phyloP scores from a whole-genome alignment of 2,888 invertebrate genomes.

The Protophormia terraenovae region DNA sequence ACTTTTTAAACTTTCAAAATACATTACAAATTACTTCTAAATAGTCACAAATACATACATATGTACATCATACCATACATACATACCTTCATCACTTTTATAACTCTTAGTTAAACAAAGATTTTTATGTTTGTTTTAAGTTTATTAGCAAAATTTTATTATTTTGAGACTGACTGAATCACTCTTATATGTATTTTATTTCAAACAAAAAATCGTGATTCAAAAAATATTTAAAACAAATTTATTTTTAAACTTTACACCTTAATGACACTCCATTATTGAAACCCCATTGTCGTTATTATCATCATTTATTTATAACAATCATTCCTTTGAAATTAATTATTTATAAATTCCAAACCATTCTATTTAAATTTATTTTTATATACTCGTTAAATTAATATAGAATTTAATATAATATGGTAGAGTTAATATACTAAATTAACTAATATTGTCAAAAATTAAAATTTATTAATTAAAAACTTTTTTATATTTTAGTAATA shows the following conservation, averaged over 20 bases:
- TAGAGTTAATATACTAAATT: neutral
- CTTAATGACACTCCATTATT: neutral
- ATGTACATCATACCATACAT: neutral
- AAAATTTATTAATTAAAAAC: neutral
- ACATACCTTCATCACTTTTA: too few species aligned
- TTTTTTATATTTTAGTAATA: slow-evolving; percentile 22
- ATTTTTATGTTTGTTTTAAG: neutral
- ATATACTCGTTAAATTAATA: neutral
- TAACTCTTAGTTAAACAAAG: neutral
- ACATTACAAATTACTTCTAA: neutral
- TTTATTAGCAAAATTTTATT: slow-evolving; percentile 41
- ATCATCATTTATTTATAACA: slow-evolving; percentile 5
- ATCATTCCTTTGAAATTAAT: neutral
- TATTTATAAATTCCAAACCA: slow-evolving; percentile 12
- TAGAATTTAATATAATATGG: neutral
- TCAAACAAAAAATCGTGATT: neutral
- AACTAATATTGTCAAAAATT: neutral
- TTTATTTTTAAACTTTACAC: slow-evolving; percentile 22
- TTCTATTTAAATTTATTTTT: neutral
- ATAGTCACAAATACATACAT: neutral
- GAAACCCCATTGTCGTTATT: neutral
- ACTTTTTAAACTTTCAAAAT: neutral
- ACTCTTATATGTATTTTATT: slow-evolving; percentile 22
- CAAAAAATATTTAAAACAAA: slow-evolving; percentile 29
- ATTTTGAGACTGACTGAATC: slow-evolving; percentile 63